Conservation (phyloP, 2,797 vertebrate genomes). For the Cryptoprocta ferox region DNA sequence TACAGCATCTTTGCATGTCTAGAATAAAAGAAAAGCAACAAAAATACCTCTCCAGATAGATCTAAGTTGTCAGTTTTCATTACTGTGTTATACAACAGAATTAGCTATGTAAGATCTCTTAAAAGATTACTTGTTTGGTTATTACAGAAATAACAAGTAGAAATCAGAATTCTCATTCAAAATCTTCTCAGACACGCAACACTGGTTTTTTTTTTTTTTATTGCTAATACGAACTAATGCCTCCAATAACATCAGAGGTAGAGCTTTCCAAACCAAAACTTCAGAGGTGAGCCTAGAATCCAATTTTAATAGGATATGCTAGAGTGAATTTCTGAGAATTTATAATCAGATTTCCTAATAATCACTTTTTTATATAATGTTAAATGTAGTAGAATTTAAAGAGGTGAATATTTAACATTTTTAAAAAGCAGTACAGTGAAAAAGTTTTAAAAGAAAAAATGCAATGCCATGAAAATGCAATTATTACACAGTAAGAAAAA, state of each 20-base stretch:
- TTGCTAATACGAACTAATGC: constrained; percentile 6
- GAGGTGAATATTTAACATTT: neutral
- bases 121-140: neutral
- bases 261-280: constrained; percentile 45
- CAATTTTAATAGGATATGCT: constrained; percentile 49
- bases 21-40: neutral
- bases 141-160: constrained; percentile 11
- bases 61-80: neutral
- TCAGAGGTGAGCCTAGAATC: constrained; percentile 1
- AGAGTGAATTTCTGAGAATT: neutral
- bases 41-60: neutral
- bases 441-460: neutral
- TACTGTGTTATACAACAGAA: neutral
- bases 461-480: neutral
- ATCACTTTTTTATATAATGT: constrained; percentile 7
- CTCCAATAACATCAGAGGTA: constrained; percentile 43
- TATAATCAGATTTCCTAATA: constrained; percentile 54
- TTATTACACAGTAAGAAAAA: neutral
- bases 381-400: constrained; percentile 45
- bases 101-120: neutral
- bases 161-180: constrained; percentile 55
- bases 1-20: neutral
- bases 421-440: neutral
- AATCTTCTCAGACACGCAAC: constrained; percentile 35
- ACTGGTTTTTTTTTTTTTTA: neutral